phyloP scores from a whole-genome alignment of 2,888 invertebrate genomes.

The Cryptus armator region DNA sequence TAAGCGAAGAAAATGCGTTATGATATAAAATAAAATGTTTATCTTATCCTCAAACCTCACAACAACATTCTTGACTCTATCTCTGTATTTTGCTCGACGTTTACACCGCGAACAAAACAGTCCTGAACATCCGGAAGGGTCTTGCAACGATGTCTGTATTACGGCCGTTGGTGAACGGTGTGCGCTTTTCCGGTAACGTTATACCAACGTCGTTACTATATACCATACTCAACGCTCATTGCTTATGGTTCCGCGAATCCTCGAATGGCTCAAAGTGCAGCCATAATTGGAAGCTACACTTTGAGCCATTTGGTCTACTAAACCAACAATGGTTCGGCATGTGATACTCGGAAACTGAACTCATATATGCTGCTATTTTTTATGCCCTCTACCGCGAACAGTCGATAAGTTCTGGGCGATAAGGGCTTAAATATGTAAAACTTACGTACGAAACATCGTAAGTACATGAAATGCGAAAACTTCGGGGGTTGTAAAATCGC shows the following conservation, averaged over 20 bases:
- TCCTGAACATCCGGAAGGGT: conserved; percentile 6
- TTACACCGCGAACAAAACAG: conserved; percentile 16
- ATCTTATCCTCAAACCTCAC: background rate
- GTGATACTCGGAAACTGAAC: background rate
- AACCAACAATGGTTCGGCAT: conserved; percentile 40
- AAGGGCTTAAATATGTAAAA: conserved; percentile 17
- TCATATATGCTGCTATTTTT: background rate
- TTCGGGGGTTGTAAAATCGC: conserved; percentile 6
- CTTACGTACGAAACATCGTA: conserved; percentile 6
- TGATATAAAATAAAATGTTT: background rate
- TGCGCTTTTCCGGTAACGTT: conserved; percentile 25
- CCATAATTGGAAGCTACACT: conserved; percentile 44
- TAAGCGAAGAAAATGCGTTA: background rate
- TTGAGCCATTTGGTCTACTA: conserved; percentile 15
- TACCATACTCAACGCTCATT: conserved; percentile 7
- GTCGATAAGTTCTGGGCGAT: background rate
- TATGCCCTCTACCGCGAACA: conserved; percentile 13
- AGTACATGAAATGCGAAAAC: conserved; percentile 16
- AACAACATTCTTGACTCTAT: background rate
- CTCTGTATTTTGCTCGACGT: background rate
- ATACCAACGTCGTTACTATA: conserved; percentile 56
- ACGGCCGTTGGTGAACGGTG: conserved; percentile 13
- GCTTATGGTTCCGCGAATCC: conserved; percentile 22
- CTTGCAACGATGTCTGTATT: conserved; percentile 12
- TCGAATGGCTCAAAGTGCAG: background rate